phyloP scores from a whole-genome alignment of 2,113 vertebrate genomes.

The Sialia sialis region DNA sequence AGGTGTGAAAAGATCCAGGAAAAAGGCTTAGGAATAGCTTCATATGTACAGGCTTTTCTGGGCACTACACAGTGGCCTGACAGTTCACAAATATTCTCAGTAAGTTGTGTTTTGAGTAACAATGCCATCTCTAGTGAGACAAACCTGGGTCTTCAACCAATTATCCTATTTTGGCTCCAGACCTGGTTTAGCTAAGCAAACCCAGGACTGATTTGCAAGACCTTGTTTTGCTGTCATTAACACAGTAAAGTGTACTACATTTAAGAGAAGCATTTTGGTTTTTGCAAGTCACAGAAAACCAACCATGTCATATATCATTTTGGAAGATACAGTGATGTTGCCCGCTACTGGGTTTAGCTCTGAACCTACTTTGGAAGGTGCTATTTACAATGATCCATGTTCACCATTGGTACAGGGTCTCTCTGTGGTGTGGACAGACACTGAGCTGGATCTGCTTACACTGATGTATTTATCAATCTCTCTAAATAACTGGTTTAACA shows the following conservation, averaged over 20 bases:
- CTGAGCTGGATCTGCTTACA: neutral
- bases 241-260: rapidly evolving
- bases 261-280: neutral
- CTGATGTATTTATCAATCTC: neutral
- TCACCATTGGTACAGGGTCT: rapidly evolving
- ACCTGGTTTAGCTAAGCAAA: neutral
- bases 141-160: neutral
- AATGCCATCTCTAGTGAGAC: neutral
- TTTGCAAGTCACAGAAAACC: neutral
- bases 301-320: too few species aligned
- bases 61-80: neutral
- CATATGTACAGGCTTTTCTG: neutral
- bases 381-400: neutral
- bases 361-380: neutral
- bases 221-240: neutral
- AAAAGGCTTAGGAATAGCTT: neutral
- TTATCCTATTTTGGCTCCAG: neutral
- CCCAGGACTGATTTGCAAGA: neutral
- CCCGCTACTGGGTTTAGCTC: neutral
- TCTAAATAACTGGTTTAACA: neutral
- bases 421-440: neutral
- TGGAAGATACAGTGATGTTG: neutral
- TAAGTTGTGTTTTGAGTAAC: neutral
- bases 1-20: neutral
- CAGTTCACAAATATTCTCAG: neutral